phyloP scores from a whole-genome alignment of 2,888 invertebrate genomes.

The Trichopria drosophilae region DNA sequence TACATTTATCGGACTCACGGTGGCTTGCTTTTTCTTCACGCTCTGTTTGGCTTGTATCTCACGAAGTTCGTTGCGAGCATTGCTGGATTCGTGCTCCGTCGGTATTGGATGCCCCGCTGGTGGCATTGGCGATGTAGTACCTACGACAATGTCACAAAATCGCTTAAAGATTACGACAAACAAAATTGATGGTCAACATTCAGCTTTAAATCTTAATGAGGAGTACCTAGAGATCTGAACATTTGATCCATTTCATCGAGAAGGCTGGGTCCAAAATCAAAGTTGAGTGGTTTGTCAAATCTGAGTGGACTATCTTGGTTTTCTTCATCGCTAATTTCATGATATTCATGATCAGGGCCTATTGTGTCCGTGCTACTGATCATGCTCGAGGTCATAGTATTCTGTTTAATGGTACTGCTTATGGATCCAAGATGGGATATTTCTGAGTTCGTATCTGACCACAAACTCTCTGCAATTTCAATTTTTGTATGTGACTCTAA shows the following conservation, averaged over 20 bases:
- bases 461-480: conserved; percentile 52
- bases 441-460: conserved; percentile 53
- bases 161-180: too few species aligned
- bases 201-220: background rate
- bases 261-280: conserved; percentile 86
- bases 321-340: conserved; percentile 82
- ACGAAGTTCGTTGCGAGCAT: conserved; percentile 71
- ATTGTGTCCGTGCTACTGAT: conserved; percentile 40
- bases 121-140: too few species aligned
- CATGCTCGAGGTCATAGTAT: conserved; percentile 44
- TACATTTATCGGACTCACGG: conserved; percentile 59
- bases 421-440: conserved; percentile 46
- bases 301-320: conserved; percentile 60
- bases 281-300: conserved; percentile 60
- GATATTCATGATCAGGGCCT: conserved; percentile 71
- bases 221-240: conserved; percentile 65
- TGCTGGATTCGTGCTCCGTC: conserved; percentile 63
- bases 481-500: too few species aligned
- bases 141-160: too few species aligned
- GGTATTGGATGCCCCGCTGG: conserved; percentile 47
- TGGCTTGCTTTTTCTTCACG: conserved; percentile 63
- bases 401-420: conserved; percentile 43
- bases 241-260: conserved; percentile 89
- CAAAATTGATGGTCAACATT: background rate
- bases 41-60: conserved; percentile 64